These are phyloP conservation scores for Turritopsis dohrnii DNA, from an alignment of 30 jellyfish, hydroid and myxozoan genomes.

Conservation along the genomic window DNA sequence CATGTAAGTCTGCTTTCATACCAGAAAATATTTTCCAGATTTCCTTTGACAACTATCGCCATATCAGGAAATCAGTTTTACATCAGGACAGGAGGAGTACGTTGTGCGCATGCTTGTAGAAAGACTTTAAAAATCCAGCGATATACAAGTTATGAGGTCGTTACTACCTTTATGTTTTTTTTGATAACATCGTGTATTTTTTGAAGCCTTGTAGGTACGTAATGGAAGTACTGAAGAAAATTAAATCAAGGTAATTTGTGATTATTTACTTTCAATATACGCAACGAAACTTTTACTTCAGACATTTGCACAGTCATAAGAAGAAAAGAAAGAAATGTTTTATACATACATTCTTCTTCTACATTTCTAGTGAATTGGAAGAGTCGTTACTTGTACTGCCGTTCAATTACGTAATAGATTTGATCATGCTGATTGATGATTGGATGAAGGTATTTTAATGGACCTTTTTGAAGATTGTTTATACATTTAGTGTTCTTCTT, in stretches of 20 bases:
- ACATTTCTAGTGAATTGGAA: slow-evolving; percentile 70
- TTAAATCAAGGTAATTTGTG: slow-evolving; percentile 61
- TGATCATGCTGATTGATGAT: slow-evolving; percentile 51
- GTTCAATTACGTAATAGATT: slow-evolving; percentile 75
- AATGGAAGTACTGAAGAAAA: slow-evolving; percentile 51
- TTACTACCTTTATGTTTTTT: neutral
- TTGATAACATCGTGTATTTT: neutral
- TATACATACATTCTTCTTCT: too few relatives aligned
- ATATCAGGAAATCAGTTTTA: too few relatives aligned
- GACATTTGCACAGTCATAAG: neutral
- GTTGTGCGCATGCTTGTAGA: too few relatives aligned
- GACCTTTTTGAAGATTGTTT: neutral
- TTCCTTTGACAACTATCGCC: too few relatives aligned
- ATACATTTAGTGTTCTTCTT: neutral
- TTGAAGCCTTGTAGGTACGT: slow-evolving; percentile 80
- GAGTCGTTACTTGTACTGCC: slow-evolving; percentile 91
- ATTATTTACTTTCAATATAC: too few relatives aligned
- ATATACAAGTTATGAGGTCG: too few relatives aligned
- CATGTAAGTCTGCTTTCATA: too few relatives aligned
- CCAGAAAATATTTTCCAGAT: too few relatives aligned
- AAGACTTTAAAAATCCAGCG: too few relatives aligned
- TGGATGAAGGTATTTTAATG: slow-evolving; percentile 65
- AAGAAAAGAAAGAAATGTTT: too few relatives aligned
- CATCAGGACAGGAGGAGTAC: too few relatives aligned
- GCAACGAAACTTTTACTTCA: neutral